Percentiles rank a stretch among this genome's conserved stretches.
phyloP scores from a whole-genome alignment of 2,888 invertebrate species.

The Gortyna flavago region DNA sequence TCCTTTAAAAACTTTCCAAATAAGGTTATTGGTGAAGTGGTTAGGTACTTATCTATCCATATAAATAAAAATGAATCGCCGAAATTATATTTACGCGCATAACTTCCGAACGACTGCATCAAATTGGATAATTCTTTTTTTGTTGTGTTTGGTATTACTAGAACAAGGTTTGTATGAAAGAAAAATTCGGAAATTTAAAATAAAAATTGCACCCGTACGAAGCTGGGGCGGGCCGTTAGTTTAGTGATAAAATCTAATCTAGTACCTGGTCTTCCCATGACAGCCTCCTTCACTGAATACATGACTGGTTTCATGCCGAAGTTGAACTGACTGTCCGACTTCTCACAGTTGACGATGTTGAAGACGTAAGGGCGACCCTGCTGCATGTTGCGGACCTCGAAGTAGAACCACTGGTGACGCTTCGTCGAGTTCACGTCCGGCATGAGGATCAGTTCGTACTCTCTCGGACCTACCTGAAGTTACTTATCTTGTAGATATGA shows the following conservation, averaged over 20 bases:
- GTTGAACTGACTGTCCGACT: conserved; percentile 96
- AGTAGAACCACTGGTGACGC: conserved; percentile 97
- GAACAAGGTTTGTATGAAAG: too few species aligned
- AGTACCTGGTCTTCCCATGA: conserved; percentile 87
- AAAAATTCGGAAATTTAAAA: too few species aligned
- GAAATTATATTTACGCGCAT: too few species aligned
- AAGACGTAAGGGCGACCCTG: conserved; percentile 93
- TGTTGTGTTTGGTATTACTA: too few species aligned
- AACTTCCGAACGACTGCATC: too few species aligned
- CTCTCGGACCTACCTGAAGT: conserved; percentile 92
- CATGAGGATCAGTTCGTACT: conserved; percentile 95
- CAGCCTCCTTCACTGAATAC: conserved; percentile 94
- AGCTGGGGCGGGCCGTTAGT: too few species aligned
- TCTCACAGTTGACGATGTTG: conserved; percentile 96
- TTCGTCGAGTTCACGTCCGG: conserved; percentile 95
- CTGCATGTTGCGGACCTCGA: conserved; percentile 95
- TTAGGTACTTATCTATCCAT: not conserved
- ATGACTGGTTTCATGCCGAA: conserved; percentile 97
- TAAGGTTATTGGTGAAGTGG: too few species aligned
- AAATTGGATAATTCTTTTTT: too few species aligned
- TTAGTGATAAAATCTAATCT: not conserved
- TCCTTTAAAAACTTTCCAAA: not conserved
- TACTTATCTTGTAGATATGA: conserved; percentile 51
- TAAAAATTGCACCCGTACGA: too few species aligned
- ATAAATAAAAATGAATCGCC: too few species aligned